Evolutionary conservation across 2,797 vertebrate species (phyloP).

Genomic region (Micromesistius poutassou): DNA sequence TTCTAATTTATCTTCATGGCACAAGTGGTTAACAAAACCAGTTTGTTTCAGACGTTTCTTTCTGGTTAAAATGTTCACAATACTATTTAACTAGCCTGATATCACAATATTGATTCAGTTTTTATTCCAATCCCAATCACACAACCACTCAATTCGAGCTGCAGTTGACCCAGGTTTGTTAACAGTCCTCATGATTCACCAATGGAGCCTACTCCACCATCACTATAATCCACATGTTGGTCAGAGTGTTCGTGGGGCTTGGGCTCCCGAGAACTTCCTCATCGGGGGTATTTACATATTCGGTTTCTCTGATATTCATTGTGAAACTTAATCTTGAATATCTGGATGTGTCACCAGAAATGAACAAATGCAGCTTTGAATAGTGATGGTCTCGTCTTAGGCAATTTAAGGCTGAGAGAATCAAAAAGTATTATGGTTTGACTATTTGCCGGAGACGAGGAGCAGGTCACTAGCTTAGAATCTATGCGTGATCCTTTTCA

Average conservation of each 20-base stretch:
- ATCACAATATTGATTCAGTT: not conserved
- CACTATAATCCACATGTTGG: not conserved
- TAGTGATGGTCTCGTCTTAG: not conserved
- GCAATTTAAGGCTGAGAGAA: not conserved
- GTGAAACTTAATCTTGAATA: not conserved
- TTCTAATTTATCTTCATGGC: not conserved
- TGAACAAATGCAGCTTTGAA: not conserved
- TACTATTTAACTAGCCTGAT: not conserved
- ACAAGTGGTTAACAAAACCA: not conserved
- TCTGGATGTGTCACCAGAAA: not conserved
- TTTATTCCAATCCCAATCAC: not conserved
- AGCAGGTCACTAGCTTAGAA: not conserved
- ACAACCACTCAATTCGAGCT: not conserved
- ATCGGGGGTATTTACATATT: not conserved
- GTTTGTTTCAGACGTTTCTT: not conserved
- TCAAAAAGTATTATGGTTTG: not conserved
- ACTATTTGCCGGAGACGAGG: not conserved
- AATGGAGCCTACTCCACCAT: not conserved
- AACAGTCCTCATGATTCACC: not conserved
- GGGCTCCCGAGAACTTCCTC: not conserved
- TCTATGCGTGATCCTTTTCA: slow-evolving; percentile 14
- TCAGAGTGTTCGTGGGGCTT: not conserved
- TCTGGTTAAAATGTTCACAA: not conserved
- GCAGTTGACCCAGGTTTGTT: not conserved
- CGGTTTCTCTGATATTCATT: not conserved